Base-by-base conservation (phyloP, 92 coral and sea anemone genomes). In the Galaxea fascicularis region DNA sequence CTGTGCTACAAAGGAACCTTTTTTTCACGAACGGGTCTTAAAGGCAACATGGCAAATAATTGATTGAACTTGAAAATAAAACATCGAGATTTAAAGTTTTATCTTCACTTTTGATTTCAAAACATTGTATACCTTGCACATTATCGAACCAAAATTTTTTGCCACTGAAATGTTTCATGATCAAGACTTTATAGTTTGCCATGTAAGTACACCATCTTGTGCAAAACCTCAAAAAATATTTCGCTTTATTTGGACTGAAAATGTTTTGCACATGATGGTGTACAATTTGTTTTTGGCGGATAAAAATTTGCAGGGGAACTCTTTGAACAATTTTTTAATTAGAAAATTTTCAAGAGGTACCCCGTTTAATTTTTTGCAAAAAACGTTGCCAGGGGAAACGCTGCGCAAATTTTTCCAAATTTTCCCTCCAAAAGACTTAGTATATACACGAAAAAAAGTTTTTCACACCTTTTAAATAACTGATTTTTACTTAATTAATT, bases 361-460 rank as follows among this genome's bases (percentile, higher is more conserved):
- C 20, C 22, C 20, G 22, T 56, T 56, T 1, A 56, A 56, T 16
- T 56, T 56, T 16, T 56, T 17, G 9, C 8, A 8, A 20, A 56
- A 56, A 56, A 16, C 18, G 30, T 21, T 56, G 62, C 22, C 25
- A 56, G 62, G 62, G 62, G 62, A 56, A 56, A 56, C 62, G 62
- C 62, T 56, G 62, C 18, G 62, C 22, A 56, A 56, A 56, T 56
- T 56, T 56, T 8, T 3, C 8, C 25, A 56, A 56, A 56, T 56
- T 56, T 56, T 56, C 62, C 62, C 62, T 22, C 62, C 62, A 56
- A 56, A 56, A 56, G 62, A 56, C 62, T 56, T 56, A 56, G 62
- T 56, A 56, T 56, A 56, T 56, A 56, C 4, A 56, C 24, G 62
- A 56, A 56, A 17, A 0, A 56, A 17, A 17, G 4, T 56, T 56